Conservation (phyloP, 2,797 vertebrate species). For the Danio tinwini region DNA sequence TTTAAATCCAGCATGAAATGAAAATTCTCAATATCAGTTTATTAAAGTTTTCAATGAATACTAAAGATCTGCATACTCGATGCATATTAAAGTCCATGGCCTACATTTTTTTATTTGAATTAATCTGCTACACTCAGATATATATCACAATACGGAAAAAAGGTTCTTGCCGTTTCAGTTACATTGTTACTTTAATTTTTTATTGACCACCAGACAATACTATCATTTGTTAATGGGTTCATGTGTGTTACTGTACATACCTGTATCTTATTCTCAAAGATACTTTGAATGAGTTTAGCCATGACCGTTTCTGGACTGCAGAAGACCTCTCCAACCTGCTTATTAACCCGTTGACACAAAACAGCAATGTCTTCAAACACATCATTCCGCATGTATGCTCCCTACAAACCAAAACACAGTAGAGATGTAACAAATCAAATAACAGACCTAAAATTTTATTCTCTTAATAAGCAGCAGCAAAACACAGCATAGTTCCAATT, state of each 20-base stretch:
- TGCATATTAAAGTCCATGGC: no score
- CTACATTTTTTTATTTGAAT: no score
- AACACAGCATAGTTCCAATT: neutral
- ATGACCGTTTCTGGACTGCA: constrained; percentile 96
- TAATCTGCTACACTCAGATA: no score
- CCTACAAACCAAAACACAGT: constrained; percentile 72
- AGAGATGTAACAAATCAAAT: neutral
- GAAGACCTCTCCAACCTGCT: constrained; percentile 97
- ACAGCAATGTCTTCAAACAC: constrained; percentile 95
- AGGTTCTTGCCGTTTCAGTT: no score
- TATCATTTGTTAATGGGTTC: neutral
- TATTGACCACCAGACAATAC: neutral
- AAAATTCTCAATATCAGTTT: no score
- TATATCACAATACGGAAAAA: no score
- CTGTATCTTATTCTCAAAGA: constrained; percentile 98
- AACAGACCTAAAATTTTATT: neutral
- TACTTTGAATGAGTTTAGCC: constrained; percentile 98
- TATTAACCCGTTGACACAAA: constrained; percentile 94
- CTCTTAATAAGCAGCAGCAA: neutral
- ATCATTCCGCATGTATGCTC: constrained; percentile 89
- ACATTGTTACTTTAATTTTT: no score
- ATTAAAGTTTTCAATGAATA: no score
- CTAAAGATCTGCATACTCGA: no score
- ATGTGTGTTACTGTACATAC: constrained; percentile 69
- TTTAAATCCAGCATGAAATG: neutral